Evolutionary conservation across 2,113 vertebrate genomes (phyloP).

Genomic region (Romanogobio albipinnatus): DNA sequence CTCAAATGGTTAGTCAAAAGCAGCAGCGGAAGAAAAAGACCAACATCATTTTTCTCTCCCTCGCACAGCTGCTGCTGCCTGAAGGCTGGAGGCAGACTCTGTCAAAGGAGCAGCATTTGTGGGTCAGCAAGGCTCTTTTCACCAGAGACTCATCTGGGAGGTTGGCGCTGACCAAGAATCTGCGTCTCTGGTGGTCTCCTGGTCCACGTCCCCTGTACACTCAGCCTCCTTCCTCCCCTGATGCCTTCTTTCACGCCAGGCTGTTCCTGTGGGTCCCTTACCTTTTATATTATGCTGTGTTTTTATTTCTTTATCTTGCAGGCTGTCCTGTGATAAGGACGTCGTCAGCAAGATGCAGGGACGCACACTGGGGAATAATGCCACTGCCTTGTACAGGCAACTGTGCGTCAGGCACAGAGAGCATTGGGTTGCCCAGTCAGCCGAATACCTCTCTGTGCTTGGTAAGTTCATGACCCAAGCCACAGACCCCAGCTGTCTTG

Average conservation of each 20-base stretch:
- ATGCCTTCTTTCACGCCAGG: background rate
- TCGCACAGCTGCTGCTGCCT: too few species aligned
- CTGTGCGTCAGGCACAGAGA: background rate
- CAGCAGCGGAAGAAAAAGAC: too few species aligned
- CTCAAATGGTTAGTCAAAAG: too few species aligned
- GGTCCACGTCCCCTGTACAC: background rate
- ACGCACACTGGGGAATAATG: conserved; percentile 20
- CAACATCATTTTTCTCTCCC: too few species aligned
- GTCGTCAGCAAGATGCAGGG: background rate
- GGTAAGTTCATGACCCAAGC: background rate
- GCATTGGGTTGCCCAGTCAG: background rate
- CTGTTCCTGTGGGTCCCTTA: conserved; percentile 28
- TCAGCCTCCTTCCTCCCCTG: conserved; percentile 6
- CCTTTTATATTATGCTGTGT: background rate
- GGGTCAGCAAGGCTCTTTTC: conserved; percentile 1
- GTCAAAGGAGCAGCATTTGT: background rate
- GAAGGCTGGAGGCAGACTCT: too few species aligned
- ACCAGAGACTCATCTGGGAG: background rate
- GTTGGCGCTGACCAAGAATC: background rate
- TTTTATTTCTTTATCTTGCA: background rate
- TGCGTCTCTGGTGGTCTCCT: conserved; percentile 23
- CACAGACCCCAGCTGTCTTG: background rate
- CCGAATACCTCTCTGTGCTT: background rate
- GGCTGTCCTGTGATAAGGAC: background rate
- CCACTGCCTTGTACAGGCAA: background rate